phyloP scores from a whole-genome alignment of 2,797 vertebrate species.

The Lepus oiostolus region DNA sequence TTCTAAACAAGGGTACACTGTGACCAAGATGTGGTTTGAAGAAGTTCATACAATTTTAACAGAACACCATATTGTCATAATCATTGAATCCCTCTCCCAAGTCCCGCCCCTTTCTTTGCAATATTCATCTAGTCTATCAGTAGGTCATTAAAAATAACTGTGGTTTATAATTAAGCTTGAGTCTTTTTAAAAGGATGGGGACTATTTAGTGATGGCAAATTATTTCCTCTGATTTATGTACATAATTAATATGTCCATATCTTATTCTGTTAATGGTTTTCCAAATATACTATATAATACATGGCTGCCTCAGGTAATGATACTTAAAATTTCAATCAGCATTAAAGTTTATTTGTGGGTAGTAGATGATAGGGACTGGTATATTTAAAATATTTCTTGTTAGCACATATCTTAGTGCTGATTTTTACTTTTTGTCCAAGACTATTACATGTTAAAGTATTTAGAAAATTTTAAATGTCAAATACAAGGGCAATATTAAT shows the following conservation, averaged over 20 bases:
- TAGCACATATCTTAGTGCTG: background rate
- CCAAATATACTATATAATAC: background rate
- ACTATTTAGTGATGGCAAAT: background rate
- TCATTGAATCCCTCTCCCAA: background rate
- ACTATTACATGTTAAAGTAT: background rate
- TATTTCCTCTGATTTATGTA: constrained; percentile 37
- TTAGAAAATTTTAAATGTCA: background rate
- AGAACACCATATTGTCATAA: background rate
- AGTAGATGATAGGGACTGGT: background rate
- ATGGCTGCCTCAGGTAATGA: constrained; percentile 32
- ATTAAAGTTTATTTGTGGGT: constrained; percentile 6
- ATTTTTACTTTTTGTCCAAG: background rate
- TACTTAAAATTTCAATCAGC: constrained; percentile 37
- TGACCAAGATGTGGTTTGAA: background rate
- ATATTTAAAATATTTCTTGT: background rate
- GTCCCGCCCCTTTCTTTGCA: background rate
- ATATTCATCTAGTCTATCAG: background rate
- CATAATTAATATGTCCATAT: background rate
- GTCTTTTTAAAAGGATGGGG: background rate
- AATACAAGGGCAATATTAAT: background rate
- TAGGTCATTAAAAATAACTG: background rate
- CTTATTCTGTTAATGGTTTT: constrained; percentile 48
- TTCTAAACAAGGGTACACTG: background rate
- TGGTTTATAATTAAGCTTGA: constrained; percentile 38
- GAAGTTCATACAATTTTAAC: background rate